A percentile compares a stretch with the other conserved stretches of the same genome.
These are phyloP conservation scores for Chrysogorgia sp. DNA, from an alignment of 92 coral and sea anemone species.

Conservation along the genomic window DNA sequence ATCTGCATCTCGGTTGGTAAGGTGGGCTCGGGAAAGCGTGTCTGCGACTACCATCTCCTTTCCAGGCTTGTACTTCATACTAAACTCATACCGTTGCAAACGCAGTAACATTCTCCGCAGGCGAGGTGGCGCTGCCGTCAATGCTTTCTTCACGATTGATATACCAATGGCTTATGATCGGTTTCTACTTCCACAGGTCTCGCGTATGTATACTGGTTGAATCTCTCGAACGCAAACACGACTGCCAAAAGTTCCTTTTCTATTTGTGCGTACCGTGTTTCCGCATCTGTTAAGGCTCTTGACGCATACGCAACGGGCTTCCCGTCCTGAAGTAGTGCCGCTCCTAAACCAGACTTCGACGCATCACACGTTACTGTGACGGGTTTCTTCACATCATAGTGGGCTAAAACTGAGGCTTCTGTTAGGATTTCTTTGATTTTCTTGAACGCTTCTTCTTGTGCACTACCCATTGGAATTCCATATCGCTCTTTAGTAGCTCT, in stretches of 20 bases:
- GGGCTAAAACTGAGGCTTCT: slow-evolving; percentile 8
- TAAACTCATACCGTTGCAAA: slow-evolving; percentile 28
- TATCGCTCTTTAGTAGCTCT: slow-evolving; percentile 18
- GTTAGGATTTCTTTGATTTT: slow-evolving; percentile 33
- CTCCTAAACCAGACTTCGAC: slow-evolving; percentile 30
- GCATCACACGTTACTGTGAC: slow-evolving; percentile 32
- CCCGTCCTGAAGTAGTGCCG: slow-evolving; percentile 16
- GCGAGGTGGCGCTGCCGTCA: slow-evolving; percentile 28
- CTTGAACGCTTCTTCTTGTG: slow-evolving; percentile 13
- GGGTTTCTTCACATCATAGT: slow-evolving; percentile 23
- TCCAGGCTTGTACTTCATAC: slow-evolving; percentile 25
- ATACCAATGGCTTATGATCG: slow-evolving; percentile 35
- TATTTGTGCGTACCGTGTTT: background rate
- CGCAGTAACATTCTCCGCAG: slow-evolving; percentile 35
- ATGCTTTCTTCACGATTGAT: slow-evolving; percentile 21
- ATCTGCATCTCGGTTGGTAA: too few species aligned
- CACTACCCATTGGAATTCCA: slow-evolving; percentile 5
- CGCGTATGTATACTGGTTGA: slow-evolving; percentile 16
- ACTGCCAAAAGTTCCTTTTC: slow-evolving; percentile 12
- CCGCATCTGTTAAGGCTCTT: background rate
- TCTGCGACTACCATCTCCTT: slow-evolving; percentile 22
- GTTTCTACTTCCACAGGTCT: too few species aligned
- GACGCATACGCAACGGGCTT: slow-evolving; percentile 54
- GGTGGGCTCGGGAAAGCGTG: too few species aligned
- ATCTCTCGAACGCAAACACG: slow-evolving; percentile 1